A percentile compares a stretch with the other conserved stretches of the same genome.
These are phyloP conservation scores for Morus bassanus DNA, from an alignment of 2,797 vertebrate genomes.

Conservation along the genomic window DNA sequence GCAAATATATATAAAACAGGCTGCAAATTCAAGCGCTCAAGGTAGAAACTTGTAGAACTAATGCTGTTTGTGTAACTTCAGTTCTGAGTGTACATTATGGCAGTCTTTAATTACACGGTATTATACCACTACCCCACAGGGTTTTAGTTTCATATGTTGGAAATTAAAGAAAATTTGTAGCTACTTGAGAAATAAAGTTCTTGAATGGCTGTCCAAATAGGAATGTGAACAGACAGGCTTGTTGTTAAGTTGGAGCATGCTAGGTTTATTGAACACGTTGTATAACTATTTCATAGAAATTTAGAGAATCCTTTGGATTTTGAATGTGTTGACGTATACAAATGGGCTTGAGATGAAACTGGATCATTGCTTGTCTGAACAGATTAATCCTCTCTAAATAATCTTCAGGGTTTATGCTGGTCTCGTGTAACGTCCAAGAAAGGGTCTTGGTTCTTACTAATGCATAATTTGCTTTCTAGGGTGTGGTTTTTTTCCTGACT, in stretches of 20 bases:
- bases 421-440: not conserved
- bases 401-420: not conserved
- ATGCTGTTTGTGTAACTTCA: not conserved
- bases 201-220: not conserved
- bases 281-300: not conserved
- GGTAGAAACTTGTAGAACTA: not conserved
- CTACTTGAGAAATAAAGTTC: not conserved
- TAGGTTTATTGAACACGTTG: not conserved
- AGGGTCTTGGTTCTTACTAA: not conserved
- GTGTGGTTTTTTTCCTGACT: not conserved
- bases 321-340: not conserved
- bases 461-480: not conserved
- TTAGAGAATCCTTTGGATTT: not conserved
- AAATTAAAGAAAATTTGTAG: not conserved
- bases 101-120: not conserved
- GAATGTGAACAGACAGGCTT: not conserved
- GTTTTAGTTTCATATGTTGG: not conserved
- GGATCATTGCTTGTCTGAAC: not conserved
- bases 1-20: too few relatives aligned
- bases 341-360: not conserved
- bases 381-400: conserved; percentile 11
- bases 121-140: not conserved
- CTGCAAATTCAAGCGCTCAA: not conserved
- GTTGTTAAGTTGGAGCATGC: not conserved
- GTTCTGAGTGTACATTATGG: not conserved